Base-by-base conservation (phyloP, 2,113 vertebrate species). In the Parus major region DNA sequence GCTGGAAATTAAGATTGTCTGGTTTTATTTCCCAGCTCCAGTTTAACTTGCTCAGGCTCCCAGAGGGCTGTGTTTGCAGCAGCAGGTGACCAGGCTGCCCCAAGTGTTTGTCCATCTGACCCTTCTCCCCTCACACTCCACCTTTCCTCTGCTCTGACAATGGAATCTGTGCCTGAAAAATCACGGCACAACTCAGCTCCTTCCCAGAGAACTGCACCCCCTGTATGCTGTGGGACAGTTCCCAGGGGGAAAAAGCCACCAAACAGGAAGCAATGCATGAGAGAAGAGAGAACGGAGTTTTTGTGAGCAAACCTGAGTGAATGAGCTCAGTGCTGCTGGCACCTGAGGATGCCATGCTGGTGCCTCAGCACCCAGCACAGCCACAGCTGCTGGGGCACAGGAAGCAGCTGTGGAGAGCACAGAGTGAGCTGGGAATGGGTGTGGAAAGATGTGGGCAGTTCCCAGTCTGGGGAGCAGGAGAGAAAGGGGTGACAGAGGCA, bases 211-310 rank as follows among this genome's bases (percentile, higher is more conserved):
- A n/a, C 42, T 5, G 18, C 23, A 49, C 4, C 7, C 7, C 36
- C 59, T 5, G 0, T 7, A 12, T 2, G 8, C 46, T 7, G 18
- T 9, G 7, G 28, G 2, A 22, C 16, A 44, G 72, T 0, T 41
- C 36, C 60, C 31, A 44, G 36, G 57, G 44, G 12, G 21, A 15
- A 57, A 66, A 70, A 28, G 23, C 27, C 89, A 76, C 57, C 36
- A 2, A 59, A 22, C 12, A 69, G 60, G 56, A 85, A 95, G 47
- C 20, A 2, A 5, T 0, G 31, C 60, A 82, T 1, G 2, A 10
- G 25, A 76, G 60, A 36, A 50, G 10, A 14, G n/a, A 73, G 65
- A 46, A 36, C 1, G 4, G 17, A 75, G 25, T 36, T 24, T 56
- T 36, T 52, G 69, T 0, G 6, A 75, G 53, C 44, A 86, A 68